A percentile compares a stretch with the other conserved stretches of the same genome.
Evolutionary conservation across 2,888 invertebrate genomes (phyloP).

Genomic region (Flexamia atlantica): DNA sequence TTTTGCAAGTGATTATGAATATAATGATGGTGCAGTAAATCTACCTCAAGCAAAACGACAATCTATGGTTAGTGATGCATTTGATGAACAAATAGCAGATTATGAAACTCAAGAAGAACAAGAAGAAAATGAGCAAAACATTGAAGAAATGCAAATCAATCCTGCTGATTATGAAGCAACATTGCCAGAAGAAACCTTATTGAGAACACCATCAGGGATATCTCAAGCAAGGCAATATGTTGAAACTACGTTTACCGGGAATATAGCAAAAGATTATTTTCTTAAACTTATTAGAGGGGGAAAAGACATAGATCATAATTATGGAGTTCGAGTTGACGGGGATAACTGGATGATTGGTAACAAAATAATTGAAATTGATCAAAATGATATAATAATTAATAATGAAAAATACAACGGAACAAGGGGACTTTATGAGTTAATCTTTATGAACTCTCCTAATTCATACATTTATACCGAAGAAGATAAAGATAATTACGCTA

Average conservation of each 20-base stretch:
- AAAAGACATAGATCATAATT: not conserved
- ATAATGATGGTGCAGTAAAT: not conserved
- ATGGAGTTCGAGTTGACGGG: not conserved
- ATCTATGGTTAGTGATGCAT: not conserved
- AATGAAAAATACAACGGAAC: constrained; percentile 5
- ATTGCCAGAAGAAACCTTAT: not conserved
- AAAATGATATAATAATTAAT: constrained; percentile 9
- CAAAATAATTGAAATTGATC: not conserved
- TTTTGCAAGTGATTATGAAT: constrained; percentile 1
- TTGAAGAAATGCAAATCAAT: not conserved
- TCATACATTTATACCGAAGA: constrained; percentile 8
- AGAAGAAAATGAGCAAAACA: not conserved
- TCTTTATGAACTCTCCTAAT: constrained; percentile 41
- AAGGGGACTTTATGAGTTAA: constrained; percentile 37
- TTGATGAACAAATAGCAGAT: too few species aligned
- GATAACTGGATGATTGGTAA: constrained; percentile 52
- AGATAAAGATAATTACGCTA: constrained; percentile 19
- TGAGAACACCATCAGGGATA: constrained; percentile 25
- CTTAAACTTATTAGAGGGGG: not conserved
- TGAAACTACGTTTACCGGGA: not conserved
- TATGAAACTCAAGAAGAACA: not conserved
- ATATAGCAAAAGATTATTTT: constrained; percentile 17
- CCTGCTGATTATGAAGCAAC: not conserved
- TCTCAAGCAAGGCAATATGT: not conserved
- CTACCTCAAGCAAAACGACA: not conserved